Evolutionary conservation across 2,113 vertebrate genomes (phyloP).

Genomic region (Dicaeum eximium): DNA sequence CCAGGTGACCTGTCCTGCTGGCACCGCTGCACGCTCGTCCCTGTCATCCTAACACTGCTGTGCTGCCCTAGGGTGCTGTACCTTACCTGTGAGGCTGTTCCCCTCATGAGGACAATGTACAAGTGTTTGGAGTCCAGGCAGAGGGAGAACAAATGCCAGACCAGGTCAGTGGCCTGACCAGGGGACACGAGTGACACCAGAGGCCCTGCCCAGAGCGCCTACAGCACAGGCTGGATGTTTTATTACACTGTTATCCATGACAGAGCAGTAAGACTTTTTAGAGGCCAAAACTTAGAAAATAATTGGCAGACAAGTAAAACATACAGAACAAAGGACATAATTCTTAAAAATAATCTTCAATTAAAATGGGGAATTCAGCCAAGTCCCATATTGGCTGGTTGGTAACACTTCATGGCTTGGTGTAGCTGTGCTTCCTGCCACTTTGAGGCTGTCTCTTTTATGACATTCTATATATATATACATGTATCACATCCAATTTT

Average conservation of each 20-base stretch:
- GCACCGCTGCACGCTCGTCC: accelerated
- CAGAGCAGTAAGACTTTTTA: not conserved
- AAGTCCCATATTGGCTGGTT: not conserved
- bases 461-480: not conserved
- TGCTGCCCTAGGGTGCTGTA: not conserved
- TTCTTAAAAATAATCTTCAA: slow-evolving; percentile 9
- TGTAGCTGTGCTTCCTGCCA: not conserved
- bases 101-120: accelerated
- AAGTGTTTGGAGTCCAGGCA: accelerated
- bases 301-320: not conserved
- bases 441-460: not conserved
- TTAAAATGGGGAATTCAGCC: not conserved
- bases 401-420: not conserved
- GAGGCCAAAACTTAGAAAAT: not conserved
- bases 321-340: not conserved
- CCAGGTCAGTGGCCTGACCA: not conserved
- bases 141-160: not conserved
- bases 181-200: not conserved
- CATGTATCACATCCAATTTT: not conserved
- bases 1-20: not conserved
- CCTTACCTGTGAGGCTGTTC: too few relatives aligned
- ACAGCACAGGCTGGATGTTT: not conserved
- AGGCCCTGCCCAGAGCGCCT: not conserved
- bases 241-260: not conserved
- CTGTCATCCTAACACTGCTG: not conserved